Evolutionary conservation across 2,888 invertebrate genomes (phyloP), one percentile per base, ranked within the genome.

Genomic region (Oxytorus armatus): DNA sequence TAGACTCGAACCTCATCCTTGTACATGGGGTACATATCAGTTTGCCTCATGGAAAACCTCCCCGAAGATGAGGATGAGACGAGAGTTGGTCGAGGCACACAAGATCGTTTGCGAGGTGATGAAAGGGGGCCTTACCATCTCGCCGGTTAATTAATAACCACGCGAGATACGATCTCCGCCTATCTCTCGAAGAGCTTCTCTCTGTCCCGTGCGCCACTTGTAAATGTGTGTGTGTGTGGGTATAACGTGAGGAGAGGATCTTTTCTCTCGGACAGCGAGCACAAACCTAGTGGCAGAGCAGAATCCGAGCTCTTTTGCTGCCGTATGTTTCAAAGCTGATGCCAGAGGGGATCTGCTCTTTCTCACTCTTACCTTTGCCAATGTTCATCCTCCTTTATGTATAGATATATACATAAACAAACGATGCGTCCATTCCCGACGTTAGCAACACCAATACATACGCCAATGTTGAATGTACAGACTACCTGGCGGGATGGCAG

Each of bases 71-170:
- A 70, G 63, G 51, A 74, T 49, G 73, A 61, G 36, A 36, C 47
- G 33, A 18, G 55, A 55, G 51, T 68, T 42, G 81, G 42, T 66
- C 59, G 51, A 61, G 42, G 72, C 51, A 39, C 51, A 39, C 79
- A 83, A 77, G 88, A 90, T 89, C 86, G 88, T 89, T 90, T 86
- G 89, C 85, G 86, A 90, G 89, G 90, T 89, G 90, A 89, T 90
- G 90, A 90, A 90, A 91, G 89, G 87, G 86, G 90, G 90, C 89
- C 89, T 90, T 90, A 89, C 90, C 90, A 88, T 88, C 88, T 87
- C 87, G 88, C 86, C 89, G 88, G 89, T 90, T 91, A 90, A 91
- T 91, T 91, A 91, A 91, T 91, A 91, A 90, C 90, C 90, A 88
- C 86, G 87, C 81, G 85, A 90, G 90, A 90, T 90, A 90, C 87